Conservation (phyloP, 2,888 invertebrate genomes). For the Lochmaea crataegi region DNA sequence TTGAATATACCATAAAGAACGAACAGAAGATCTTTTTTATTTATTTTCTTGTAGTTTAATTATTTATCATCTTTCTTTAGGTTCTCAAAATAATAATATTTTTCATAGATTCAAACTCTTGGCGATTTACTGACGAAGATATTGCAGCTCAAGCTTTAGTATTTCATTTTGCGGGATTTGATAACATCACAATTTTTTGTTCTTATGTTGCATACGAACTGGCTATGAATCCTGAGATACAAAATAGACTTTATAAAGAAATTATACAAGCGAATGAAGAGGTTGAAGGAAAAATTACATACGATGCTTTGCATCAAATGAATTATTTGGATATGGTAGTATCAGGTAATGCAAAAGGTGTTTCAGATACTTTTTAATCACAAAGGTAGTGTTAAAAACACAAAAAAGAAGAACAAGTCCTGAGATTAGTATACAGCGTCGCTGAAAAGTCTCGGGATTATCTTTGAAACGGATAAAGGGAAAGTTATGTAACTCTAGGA, state of each 20-base stretch:
- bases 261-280: slow-evolving; percentile 51
- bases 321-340: slow-evolving; percentile 68
- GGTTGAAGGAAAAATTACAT: slow-evolving; percentile 58
- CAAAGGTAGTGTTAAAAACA: too few relatives aligned
- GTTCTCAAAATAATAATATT: too few relatives aligned
- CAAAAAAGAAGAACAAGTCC: too few relatives aligned
- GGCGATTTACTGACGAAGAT: slow-evolving; percentile 61
- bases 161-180: slow-evolving; percentile 68
- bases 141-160: slow-evolving; percentile 69
- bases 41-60: too few relatives aligned
- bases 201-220: slow-evolving; percentile 70
- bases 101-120: background rate
- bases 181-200: slow-evolving; percentile 64
- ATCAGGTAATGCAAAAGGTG: slow-evolving; percentile 42
- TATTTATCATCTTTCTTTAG: too few relatives aligned
- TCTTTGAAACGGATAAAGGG: too few relatives aligned
- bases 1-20: too few relatives aligned
- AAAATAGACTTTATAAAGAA: slow-evolving; percentile 59
- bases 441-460: too few relatives aligned
- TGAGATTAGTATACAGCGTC: too few relatives aligned
- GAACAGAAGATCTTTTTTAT: too few relatives aligned
- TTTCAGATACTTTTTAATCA: too few relatives aligned
- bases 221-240: slow-evolving; percentile 68
- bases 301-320: slow-evolving; percentile 65
- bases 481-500: too few relatives aligned